Evolutionary conservation across 2,797 vertebrate species (phyloP).

Genomic region (Galaxias olidus): DNA sequence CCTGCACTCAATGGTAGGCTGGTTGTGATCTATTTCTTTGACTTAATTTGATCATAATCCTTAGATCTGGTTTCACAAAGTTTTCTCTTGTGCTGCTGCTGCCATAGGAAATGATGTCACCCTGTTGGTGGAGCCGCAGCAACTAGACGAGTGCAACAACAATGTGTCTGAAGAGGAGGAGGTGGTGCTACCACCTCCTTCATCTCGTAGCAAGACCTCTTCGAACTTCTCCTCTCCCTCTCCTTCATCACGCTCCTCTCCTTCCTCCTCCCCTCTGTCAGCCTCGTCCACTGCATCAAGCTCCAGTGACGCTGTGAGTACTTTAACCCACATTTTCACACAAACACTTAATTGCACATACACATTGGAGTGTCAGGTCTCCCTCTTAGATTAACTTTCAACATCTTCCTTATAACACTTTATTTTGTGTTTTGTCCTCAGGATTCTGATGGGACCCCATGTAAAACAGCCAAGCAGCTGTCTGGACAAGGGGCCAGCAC

Average conservation of each 20-base stretch:
- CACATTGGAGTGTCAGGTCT: not conserved
- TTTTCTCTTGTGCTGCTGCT: not conserved
- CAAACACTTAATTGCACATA: not conserved
- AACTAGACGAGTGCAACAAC: conserved; percentile 96
- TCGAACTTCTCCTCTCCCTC: conserved; percentile 93
- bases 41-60: not conserved
- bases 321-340: not conserved
- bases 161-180: conserved; percentile 82
- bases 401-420: not conserved
- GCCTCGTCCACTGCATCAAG: conserved; percentile 88
- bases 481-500: conserved; percentile 76
- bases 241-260: conserved; percentile 87
- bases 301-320: conserved; percentile 93
- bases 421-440: conserved; percentile 44
- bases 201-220: conserved; percentile 87
- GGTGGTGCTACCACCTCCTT: conserved; percentile 76
- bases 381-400: not conserved
- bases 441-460: conserved; percentile 97
- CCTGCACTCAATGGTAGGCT: conserved; percentile 84
- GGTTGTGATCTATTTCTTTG: not conserved
- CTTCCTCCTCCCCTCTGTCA: conserved; percentile 88
- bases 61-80: not conserved
- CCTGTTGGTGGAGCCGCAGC: conserved; percentile 87
- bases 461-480: conserved; percentile 93
- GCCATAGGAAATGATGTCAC: conserved; percentile 86